Evolutionary conservation across 2,113 vertebrate genomes (phyloP).

Genomic region (Forbesichthys papilliferus): DNA sequence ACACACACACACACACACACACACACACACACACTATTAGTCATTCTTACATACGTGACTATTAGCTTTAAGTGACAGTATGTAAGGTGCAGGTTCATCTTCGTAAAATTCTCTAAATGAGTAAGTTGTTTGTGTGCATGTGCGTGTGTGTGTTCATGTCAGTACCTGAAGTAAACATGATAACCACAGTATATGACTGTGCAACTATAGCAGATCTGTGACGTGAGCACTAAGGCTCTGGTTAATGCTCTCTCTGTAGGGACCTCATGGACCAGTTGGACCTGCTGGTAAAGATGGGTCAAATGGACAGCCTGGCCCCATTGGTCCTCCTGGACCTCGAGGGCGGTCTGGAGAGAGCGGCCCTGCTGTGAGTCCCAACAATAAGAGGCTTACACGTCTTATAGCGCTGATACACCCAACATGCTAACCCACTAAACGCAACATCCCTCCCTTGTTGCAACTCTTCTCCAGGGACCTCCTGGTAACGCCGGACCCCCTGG

Average conservation of each 20-base stretch:
- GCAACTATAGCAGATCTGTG: no score
- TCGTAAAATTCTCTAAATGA: conserved; percentile 46
- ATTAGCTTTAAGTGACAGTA: conserved; percentile 41
- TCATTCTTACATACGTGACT: conserved; percentile 5
- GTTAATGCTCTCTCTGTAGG: conserved; percentile 70
- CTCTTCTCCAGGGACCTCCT: conserved; percentile 85
- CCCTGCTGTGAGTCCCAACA: conserved; percentile 81
- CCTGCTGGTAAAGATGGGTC: conserved; percentile 93
- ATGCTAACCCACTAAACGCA: background rate
- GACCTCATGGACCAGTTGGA: conserved; percentile 87
- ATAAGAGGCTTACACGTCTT: background rate
- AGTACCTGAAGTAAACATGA: conserved; percentile 7
- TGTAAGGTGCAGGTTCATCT: conserved; percentile 53
- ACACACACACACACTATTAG: no score
- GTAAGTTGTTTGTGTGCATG: conserved; percentile 5
- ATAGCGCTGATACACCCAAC: background rate
- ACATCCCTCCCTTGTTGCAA: background rate
- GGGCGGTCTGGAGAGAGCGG: conserved; percentile 93
- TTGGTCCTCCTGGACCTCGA: conserved; percentile 93
- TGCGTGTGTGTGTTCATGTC: background rate
- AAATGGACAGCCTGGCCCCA: conserved; percentile 88
- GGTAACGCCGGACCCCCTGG: conserved; percentile 92
- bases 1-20: no score
- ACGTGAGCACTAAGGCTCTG: background rate
- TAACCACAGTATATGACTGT: no score